Base-by-base conservation (phyloP, 2,797 vertebrate genomes). In the Ispidina picta region DNA sequence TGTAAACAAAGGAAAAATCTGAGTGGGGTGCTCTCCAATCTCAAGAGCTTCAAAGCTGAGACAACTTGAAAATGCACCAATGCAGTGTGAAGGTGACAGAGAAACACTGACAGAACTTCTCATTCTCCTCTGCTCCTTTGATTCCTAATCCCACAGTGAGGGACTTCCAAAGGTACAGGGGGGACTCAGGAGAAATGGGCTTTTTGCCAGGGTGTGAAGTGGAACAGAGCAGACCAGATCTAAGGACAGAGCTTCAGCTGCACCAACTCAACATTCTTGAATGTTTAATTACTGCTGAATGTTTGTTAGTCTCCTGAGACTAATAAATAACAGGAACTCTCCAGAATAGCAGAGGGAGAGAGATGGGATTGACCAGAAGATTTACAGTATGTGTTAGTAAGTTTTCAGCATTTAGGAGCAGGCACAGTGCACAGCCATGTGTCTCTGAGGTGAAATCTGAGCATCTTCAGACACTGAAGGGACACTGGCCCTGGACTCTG, bases 1-100 rank as follows among this genome's bases (percentile, higher is more conserved):
- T 0, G 64, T 35, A 88, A 91, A 95, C 41, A 81, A 6, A 83
- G 73, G 81, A 76, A 83, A 82, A 74, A 79, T 58, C 68, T 76
- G 35, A 18, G 31, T 6, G 0, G 71, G 41, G 31, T 65, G n/a
- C 23, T 43, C 29, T 82, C 20, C 72, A 62, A 64, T 72, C 35
- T 39, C 46, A 73, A 90, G 46, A 8, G 39, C 58, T 86, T 89
- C 83, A 80, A 92, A 89, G 59, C 37, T 0, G 0, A 83, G 28
- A 59, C 16, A 73, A 63, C 35, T 79, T 76, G 56, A 74, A 68
- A 89, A 77, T 6, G 22, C 6, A 70, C 12, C 25, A 76, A 55
- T 75, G 68, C 25, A 59, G 41, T 37, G 41, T 64, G 68, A 17
- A 44, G 56, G 12, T 18, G 49, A 31, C 28, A 51, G 55, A 56